Percentiles rank a stretch among this genome's conserved stretches.
phyloP scores from a whole-genome alignment of 1,140 invertebrate species.

The Zaprionus ornatus region DNA sequence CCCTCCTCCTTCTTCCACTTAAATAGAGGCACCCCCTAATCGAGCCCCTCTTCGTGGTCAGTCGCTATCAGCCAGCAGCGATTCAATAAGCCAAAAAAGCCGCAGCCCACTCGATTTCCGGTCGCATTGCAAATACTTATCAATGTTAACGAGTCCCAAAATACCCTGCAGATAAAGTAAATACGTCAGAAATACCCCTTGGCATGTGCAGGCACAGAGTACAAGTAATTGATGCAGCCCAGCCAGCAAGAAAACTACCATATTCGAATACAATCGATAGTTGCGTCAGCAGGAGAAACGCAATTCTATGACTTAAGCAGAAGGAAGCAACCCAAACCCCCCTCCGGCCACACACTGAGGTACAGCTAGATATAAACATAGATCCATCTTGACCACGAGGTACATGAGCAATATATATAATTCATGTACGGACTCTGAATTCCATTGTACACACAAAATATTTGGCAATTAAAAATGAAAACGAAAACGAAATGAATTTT shows the following conservation, averaged over 20 bases:
- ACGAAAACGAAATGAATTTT: constrained; percentile 60
- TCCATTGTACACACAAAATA: constrained; percentile 49
- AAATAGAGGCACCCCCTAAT: not conserved
- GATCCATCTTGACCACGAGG: not conserved
- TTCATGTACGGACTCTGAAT: constrained; percentile 44
- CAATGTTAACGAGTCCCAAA: not conserved
- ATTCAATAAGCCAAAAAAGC: constrained; percentile 24
- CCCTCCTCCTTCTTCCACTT: not conserved
- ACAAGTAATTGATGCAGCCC: not conserved
- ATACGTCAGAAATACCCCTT: not conserved
- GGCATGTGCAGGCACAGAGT: not conserved
- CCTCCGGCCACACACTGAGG: not conserved
- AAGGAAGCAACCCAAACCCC: too few relatives aligned
- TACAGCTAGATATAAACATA: not conserved
- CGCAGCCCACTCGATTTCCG: constrained; percentile 32
- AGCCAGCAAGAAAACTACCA: constrained; percentile 21
- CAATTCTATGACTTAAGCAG: constrained; percentile 33
- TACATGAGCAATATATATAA: constrained; percentile 11
- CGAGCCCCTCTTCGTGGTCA: constrained; percentile 6
- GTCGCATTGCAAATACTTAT: not conserved
- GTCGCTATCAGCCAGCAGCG: constrained; percentile 16
- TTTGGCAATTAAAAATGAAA: constrained; percentile 51
- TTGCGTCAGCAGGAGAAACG: constrained; percentile 63
- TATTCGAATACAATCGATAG: constrained; percentile 68
- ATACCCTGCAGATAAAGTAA: too few relatives aligned